These are phyloP conservation scores for Litocranius walleri DNA, from an alignment of 2,113 vertebrate genomes.

Conservation along the genomic window DNA sequence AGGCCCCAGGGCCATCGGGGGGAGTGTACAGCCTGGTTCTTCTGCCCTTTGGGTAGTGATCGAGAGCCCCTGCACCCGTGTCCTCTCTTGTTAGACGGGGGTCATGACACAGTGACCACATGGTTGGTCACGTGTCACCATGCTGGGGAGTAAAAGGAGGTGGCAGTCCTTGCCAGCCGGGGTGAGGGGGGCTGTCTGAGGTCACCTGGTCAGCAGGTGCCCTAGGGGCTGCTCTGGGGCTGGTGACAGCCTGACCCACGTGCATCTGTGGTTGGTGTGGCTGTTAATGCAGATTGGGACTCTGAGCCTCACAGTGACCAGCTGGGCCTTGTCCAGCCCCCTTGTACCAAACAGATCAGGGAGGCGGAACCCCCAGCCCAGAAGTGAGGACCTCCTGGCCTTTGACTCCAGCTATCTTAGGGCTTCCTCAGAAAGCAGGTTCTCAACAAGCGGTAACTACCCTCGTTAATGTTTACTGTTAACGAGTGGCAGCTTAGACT, in stretches of 20 bases:
- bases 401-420: accelerated
- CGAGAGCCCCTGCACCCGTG: background rate
- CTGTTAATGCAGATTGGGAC: background rate
- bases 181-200: background rate
- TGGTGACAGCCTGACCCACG: background rate
- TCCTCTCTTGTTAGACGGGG: background rate
- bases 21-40: background rate
- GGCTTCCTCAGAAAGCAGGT: background rate
- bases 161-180: too few species aligned
- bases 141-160: background rate
- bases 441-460: accelerated
- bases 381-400: background rate
- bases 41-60: accelerated
- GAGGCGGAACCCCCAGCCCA: accelerated
- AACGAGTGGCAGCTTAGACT: accelerated
- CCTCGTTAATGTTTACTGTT: accelerated
- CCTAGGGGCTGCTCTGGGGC: background rate
- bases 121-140: accelerated
- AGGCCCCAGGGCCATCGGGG: accelerated
- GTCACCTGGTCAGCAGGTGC: background rate
- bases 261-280: background rate
- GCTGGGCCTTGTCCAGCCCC: background rate
- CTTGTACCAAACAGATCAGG: background rate
- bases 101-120: accelerated
- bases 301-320: accelerated